A percentile compares a stretch with the other conserved stretches of the same genome.
Conservation (phyloP, 2,888 invertebrate species). For the Xanthorhoe spadicearia region DNA sequence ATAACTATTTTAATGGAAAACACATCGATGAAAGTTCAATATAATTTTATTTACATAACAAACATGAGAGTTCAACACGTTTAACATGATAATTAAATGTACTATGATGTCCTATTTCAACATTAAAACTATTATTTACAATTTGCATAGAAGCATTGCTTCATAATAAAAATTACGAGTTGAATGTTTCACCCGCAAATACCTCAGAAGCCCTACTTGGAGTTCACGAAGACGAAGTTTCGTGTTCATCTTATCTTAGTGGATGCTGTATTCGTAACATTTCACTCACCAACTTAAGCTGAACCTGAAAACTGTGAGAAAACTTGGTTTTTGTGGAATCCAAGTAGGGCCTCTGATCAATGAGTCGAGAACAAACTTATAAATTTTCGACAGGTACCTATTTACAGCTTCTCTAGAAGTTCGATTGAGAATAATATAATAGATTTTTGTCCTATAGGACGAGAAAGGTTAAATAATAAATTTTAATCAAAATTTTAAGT, state of each 20-base stretch:
- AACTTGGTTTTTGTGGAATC: no score
- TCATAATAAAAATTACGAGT: background rate
- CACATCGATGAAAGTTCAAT: conserved; percentile 1
- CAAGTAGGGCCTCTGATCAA: no score
- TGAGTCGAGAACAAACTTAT: no score
- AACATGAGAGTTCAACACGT: background rate
- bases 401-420: no score
- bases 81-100: background rate
- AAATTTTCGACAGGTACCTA: no score
- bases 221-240: no score
- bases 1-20: background rate
- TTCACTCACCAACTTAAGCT: no score
- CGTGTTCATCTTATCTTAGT: no score
- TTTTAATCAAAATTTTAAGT: background rate
- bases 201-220: background rate
- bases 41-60: background rate
- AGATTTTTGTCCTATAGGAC: no score
- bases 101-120: background rate
- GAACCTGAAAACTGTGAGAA: no score
- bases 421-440: no score
- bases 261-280: no score
- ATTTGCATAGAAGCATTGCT: background rate
- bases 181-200: background rate
- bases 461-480: background rate
- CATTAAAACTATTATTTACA: background rate